Evolutionary conservation across 1,140 invertebrate genomes (phyloP), one percentile per base, ranked within the genome.

Genomic region (Aphidius gifuensis): DNA sequence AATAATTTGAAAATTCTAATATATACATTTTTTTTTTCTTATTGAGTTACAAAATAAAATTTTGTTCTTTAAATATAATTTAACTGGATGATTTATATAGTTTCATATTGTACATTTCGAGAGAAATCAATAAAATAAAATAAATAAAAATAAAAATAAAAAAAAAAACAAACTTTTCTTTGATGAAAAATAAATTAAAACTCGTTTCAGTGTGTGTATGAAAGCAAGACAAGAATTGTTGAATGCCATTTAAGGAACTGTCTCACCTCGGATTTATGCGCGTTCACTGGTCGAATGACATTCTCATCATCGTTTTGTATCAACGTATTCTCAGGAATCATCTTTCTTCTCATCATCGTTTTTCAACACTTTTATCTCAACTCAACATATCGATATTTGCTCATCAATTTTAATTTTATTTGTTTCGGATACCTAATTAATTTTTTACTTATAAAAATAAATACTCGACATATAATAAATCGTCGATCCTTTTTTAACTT

Each of bases 231-330:
- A 47, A 7, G 46, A 40, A 60, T 60, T 6, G 40, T 48, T 23
- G 5, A 51, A 50, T 59, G 58, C 64, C 64, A 66, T 66, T 62
- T 66, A 66, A 66, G 64, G 64, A 44, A 47, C 50, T 64, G 58
- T 66, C 64, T 66, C 64, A 66, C 64, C 64, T 62, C 60, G 61
- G 64, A 66, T 66, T 66, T 66, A 66, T 66, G 62, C 58, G 64
- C 58, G 64, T 66, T 62, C 57, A 66, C 64, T 57, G 64, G 64
- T 66, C 64, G 64, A 66, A 66, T 66, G 64, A 66, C 64, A 75
- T 74, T 70, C 67, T 68, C 72, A 71, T 73, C 74, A 75, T 74
- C 70, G 71, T 61, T 32, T 32, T 59, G 69, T 66, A 73, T 72
- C 69, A 69, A 66, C 66, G 69, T 32, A 32, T 66, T 71, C 69